Evolutionary conservation across 2,797 vertebrate genomes (phyloP).

Genomic region (Numenius phaeopus): DNA sequence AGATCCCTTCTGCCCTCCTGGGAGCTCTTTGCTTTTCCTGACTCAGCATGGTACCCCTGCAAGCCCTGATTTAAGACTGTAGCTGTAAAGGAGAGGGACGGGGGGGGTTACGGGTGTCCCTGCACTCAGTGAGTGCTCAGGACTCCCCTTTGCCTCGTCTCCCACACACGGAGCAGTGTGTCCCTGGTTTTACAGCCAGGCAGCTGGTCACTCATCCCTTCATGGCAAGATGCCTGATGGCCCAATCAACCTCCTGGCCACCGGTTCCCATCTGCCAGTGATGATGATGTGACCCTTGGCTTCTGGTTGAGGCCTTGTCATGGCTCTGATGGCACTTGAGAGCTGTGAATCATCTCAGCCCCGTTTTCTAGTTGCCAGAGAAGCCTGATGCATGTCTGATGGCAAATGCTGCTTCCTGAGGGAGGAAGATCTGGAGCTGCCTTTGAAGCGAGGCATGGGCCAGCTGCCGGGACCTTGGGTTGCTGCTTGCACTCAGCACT

Average conservation of each 20-base stretch:
- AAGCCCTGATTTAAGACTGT: neutral
- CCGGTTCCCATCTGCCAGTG: neutral
- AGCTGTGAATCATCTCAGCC: neutral
- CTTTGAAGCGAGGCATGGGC: fast-evolving
- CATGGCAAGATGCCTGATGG: neutral
- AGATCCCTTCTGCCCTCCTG: neutral
- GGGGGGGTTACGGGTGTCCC: neutral
- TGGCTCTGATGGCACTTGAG: neutral
- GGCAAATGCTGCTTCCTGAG: neutral
- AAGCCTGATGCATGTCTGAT: neutral
- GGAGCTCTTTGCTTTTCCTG: neutral
- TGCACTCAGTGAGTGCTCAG: neutral
- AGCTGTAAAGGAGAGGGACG: neutral
- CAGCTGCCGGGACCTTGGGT: neutral
- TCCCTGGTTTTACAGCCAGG: neutral
- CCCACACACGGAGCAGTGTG: fast-evolving
- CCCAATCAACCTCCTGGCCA: neutral
- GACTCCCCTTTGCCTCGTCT: neutral
- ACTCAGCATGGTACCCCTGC: neutral
- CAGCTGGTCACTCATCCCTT: neutral
- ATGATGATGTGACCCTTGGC: neutral
- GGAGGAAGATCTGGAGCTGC: neutral
- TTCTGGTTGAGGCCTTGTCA: neutral
- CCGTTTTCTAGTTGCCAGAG: neutral
- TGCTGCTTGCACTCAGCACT: neutral